Evolutionary conservation across 1,140 invertebrate genomes (phyloP).

Genomic region (Drosophila burlai): DNA sequence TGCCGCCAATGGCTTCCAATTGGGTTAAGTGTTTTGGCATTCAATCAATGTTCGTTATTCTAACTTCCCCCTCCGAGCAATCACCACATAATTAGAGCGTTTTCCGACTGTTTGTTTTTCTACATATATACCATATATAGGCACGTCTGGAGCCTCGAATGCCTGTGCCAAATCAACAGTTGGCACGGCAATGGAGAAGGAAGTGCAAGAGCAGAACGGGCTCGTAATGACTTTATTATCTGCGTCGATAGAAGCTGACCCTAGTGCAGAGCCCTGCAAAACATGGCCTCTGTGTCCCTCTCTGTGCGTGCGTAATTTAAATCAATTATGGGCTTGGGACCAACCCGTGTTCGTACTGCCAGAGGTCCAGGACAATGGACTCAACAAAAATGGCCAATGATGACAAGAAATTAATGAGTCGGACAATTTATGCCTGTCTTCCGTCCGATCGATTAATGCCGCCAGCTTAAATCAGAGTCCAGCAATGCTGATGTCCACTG

Average conservation of each 20-base stretch:
- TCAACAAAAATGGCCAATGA: slow-evolving; percentile 31
- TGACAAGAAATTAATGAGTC: slow-evolving; percentile 43
- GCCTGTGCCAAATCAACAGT: slow-evolving; percentile 65
- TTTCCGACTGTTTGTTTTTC: slow-evolving; percentile 61
- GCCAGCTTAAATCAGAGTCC: slow-evolving; percentile 11
- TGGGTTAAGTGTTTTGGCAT: slow-evolving; percentile 77
- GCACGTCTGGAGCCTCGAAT: slow-evolving; percentile 44
- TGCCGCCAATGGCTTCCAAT: slow-evolving; percentile 68
- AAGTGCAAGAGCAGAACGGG: slow-evolving; percentile 1
- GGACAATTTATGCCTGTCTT: slow-evolving; percentile 33
- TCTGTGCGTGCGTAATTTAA: slow-evolving; percentile 62
- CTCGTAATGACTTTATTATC: slow-evolving; percentile 68
- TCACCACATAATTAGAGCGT: slow-evolving; percentile 60
- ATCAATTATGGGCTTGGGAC: slow-evolving; percentile 67
- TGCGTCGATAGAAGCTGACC: slow-evolving; percentile 46
- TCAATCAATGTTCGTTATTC: slow-evolving; percentile 60
- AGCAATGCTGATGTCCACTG: not conserved
- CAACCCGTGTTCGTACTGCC: slow-evolving; percentile 36
- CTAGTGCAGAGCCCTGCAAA: slow-evolving; percentile 36
- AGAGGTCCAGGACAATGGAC: slow-evolving; percentile 20
- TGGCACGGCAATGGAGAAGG: slow-evolving; percentile 15
- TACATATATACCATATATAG: slow-evolving; percentile 48
- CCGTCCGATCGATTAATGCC: slow-evolving; percentile 6
- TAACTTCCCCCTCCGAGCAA: slow-evolving; percentile 9
- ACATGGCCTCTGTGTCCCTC: slow-evolving; percentile 30